A percentile compares a stretch with the other conserved stretches of the same genome.
Evolutionary conservation across 2,888 invertebrate species (phyloP).

Genomic region (Eudiplozoon nipponicum): DNA sequence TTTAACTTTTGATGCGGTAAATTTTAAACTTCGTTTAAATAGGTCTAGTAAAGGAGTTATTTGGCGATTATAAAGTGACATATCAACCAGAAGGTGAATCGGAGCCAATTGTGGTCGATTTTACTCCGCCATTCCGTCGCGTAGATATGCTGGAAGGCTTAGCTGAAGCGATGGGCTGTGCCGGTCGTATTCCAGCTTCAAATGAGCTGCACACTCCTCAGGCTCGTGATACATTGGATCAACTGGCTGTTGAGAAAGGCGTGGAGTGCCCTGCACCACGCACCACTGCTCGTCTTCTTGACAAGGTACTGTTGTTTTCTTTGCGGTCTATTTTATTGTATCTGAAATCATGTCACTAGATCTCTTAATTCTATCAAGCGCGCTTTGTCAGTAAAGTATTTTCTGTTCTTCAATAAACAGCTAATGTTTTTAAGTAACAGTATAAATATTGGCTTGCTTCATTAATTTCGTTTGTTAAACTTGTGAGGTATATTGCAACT

Average conservation of each 20-base stretch:
- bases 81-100: conserved; percentile 49
- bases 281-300: conserved; percentile 61
- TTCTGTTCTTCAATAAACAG: too few species aligned
- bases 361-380: too few species aligned
- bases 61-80: conserved; percentile 53
- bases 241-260: conserved; percentile 45
- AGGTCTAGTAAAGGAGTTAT: conserved; percentile 65
- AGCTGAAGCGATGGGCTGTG: conserved; percentile 38
- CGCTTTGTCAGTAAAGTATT: too few species aligned
- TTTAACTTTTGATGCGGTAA: too few species aligned
- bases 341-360: too few species aligned
- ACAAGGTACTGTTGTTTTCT: too few species aligned
- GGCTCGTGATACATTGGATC: conserved; percentile 36
- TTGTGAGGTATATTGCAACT: too few species aligned
- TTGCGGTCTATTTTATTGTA: too few species aligned
- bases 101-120: conserved; percentile 54
- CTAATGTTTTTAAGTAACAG: too few species aligned
- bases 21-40: too few species aligned
- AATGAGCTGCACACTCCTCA: conserved; percentile 7
- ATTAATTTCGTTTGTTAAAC: too few species aligned
- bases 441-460: too few species aligned
- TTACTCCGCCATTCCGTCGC: conserved; percentile 73
- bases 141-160: conserved; percentile 62
- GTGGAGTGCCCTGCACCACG: conserved; percentile 75
- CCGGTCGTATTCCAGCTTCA: conserved; percentile 28